phyloP scores from a whole-genome alignment of 2,113 vertebrate genomes.

The Callospermophilus lateralis region DNA sequence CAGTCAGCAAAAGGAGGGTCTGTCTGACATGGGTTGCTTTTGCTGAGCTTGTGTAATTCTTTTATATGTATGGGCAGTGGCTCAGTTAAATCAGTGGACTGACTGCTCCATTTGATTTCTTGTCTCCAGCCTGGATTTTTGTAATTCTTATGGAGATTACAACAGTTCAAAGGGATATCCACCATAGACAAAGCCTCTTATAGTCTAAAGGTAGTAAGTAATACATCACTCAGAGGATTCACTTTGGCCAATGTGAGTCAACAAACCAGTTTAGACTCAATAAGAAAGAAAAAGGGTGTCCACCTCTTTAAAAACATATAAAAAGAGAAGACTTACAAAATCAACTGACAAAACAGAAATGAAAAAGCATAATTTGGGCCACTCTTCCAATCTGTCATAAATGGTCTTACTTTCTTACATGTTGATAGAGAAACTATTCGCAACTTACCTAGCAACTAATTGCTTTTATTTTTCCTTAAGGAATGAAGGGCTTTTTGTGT shows the following conservation, averaged over 20 bases:
- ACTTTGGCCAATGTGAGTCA: neutral
- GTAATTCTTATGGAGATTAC: neutral
- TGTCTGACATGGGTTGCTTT: neutral
- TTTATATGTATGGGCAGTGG: neutral
- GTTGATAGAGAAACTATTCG: neutral
- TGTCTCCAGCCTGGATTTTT: neutral
- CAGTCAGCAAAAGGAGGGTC: neutral
- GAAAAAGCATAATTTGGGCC: neutral
- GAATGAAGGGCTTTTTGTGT: neutral
- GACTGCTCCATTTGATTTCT: neutral
- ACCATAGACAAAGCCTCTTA: rapidly evolving
- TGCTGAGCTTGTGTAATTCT: neutral
- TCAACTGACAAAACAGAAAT: neutral
- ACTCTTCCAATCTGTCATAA: neutral
- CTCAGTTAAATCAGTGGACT: neutral
- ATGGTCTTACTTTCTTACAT: neutral
- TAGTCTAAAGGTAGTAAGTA: neutral
- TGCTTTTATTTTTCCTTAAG: neutral
- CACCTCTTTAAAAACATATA: neutral
- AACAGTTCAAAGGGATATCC: rapidly evolving
- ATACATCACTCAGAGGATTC: neutral
- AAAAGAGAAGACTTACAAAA: neutral
- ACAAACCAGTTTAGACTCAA: neutral
- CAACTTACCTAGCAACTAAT: neutral
- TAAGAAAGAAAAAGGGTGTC: neutral